Base-by-base conservation (phyloP, 2,113 vertebrate species). In the Seriola quinqueradiata region DNA sequence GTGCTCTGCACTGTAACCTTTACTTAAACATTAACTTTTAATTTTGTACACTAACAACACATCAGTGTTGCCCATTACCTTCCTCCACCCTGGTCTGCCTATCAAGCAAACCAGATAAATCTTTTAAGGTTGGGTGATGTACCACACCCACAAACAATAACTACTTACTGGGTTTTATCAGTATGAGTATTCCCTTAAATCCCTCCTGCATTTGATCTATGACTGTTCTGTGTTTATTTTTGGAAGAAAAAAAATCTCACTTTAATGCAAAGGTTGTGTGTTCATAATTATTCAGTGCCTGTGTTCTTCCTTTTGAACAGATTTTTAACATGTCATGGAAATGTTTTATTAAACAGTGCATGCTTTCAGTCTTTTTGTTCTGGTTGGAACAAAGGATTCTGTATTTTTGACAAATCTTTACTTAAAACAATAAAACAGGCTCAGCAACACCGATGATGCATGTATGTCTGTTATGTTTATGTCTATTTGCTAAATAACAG, bases 81-180 rank as follows among this genome's bases (percentile, higher is more conserved):
- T 83, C 16, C 54, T 70, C 46, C 63, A 73, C 60, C 73, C 74
- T 90, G 83, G 66, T 70, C 70, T 59, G n/a, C 68, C 48, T 67
- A 16, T 52, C 11, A 38, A 77, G 58, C 5, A 73, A 44, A 82
- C 50, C 46, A 69, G 54, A 66, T 71, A 73, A 34, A 79, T 79
- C 57, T 89, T 83, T 83, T 82, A 81, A 28, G 7, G 59, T 40
- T 80, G 77, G 79, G 85, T 88, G 66, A 57, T 79, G 38, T 69
- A 12, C 16, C 19, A 64, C 89, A 83, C 79, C 63, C 72, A 81
- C 72, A 84, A 90, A 80, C 32, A 32, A 38, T 32, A 88, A 77
- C 59, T 83, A 76, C 68, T 91, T 90, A 90, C 88, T 94, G 92
- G 89, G 89, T 92, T 94, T 93, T 94, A 93, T 94, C 93, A 94